A percentile compares a stretch with the other conserved stretches of the same genome.
phyloP scores from a whole-genome alignment of 2,113 vertebrate species.

The Dromiciops gliroides region DNA sequence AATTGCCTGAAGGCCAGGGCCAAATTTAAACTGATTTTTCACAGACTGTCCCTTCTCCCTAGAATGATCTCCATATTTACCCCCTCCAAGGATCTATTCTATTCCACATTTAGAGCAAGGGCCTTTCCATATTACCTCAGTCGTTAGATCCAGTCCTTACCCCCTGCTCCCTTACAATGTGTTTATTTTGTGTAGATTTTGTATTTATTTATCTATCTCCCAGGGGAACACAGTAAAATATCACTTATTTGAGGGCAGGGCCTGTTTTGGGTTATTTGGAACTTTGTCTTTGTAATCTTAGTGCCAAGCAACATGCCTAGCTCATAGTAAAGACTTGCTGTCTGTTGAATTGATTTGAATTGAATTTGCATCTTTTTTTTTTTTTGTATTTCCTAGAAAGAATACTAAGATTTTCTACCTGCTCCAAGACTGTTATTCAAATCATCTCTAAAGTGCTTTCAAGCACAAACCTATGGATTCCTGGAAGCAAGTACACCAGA shows the following conservation, averaged over 20 bases:
- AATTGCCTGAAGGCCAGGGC: too few relatives aligned
- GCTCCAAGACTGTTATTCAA: too few relatives aligned
- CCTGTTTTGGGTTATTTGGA: not conserved
- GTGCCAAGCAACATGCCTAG: not conserved
- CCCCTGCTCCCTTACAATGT: not conserved
- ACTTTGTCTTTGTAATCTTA: not conserved
- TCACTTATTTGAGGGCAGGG: not conserved
- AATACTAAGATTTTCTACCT: not conserved
- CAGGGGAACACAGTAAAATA: not conserved
- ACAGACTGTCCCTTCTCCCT: too few relatives aligned
- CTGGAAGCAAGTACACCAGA: not conserved
- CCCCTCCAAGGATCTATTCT: too few relatives aligned
- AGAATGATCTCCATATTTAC: too few relatives aligned
- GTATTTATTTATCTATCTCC: not conserved
- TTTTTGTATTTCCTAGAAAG: not conserved
- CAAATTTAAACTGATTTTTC: too few relatives aligned
- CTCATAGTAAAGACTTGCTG: not conserved
- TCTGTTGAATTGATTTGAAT: not conserved
- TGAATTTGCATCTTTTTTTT: not conserved
- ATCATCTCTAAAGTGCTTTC: not conserved
- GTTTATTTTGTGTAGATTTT: not conserved
- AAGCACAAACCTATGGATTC: not conserved
- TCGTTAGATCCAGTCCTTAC: not conserved
- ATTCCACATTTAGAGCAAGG: too few relatives aligned
- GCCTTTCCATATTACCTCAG: not conserved